Evolutionary conservation across 1,140 invertebrate genomes (phyloP).

Genomic region (Cydia splendana): DNA sequence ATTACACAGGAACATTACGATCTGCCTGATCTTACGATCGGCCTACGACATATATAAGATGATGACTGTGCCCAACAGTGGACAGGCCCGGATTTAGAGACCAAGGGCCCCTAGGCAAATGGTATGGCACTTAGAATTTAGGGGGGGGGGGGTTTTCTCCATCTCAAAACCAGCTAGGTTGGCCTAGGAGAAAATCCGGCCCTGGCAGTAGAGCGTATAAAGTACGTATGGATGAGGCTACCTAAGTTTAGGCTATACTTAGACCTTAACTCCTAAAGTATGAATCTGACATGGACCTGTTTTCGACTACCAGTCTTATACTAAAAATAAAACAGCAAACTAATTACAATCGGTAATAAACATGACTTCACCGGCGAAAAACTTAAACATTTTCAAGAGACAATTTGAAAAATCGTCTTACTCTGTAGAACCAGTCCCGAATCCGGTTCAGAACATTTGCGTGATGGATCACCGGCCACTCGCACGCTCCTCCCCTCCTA

Average conservation of each 20-base stretch:
- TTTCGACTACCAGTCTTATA: background rate
- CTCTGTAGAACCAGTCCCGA: conserved; percentile 54
- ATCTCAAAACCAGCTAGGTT: too few relatives aligned
- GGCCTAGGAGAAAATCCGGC: too few relatives aligned
- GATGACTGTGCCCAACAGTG: too few relatives aligned
- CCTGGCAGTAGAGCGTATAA: too few relatives aligned
- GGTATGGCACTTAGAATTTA: too few relatives aligned
- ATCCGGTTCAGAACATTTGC: conserved; percentile 72
- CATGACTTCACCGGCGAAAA: conserved; percentile 32
- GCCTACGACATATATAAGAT: too few relatives aligned
- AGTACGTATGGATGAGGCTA: too few relatives aligned
- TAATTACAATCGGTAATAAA: conserved; percentile 38
- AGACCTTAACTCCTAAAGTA: conserved; percentile 36
- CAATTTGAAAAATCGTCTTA: conserved; percentile 57
- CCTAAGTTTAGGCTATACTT: conserved; percentile 7
- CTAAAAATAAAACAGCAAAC: conserved; percentile 1
- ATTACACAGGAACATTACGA: too few relatives aligned
- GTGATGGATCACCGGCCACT: conserved; percentile 69
- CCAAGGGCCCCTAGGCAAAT: too few relatives aligned
- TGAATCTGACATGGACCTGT: background rate
- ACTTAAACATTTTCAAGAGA: conserved; percentile 50
- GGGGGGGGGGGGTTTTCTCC: too few relatives aligned
- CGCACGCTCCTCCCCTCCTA: conserved; percentile 52
- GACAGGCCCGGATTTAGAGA: too few relatives aligned
- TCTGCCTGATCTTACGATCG: too few relatives aligned